Percentiles rank a stretch among this genome's conserved stretches.
Evolutionary conservation across 2,888 invertebrate species (phyloP).

Genomic region (Marasmarcha lunaedactyla): DNA sequence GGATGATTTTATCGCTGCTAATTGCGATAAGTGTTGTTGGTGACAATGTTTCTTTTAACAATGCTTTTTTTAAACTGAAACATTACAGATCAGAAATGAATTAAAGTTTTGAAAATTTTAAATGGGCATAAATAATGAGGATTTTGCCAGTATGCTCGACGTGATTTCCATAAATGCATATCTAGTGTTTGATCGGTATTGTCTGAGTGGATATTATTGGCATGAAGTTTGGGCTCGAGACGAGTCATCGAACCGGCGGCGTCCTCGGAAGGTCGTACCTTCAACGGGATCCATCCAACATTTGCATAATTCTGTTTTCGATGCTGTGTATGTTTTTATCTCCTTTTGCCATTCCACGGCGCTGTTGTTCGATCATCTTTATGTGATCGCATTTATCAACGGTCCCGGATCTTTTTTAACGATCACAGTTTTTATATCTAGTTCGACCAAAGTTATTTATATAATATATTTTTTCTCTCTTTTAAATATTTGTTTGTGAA

Average conservation of each 20-base stretch:
- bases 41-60: no score
- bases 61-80: no score
- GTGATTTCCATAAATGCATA: no score
- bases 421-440: neutral
- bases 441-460: neutral
- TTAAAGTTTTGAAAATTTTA: no score
- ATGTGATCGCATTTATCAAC: conserved; percentile 15
- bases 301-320: conserved; percentile 11
- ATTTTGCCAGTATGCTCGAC: no score
- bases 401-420: conserved; percentile 24
- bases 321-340: conserved; percentile 3
- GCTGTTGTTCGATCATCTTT: conserved; percentile 10
- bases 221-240: conserved; percentile 1
- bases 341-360: neutral
- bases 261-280: conserved; percentile 12
- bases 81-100: no score
- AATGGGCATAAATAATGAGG: no score
- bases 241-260: conserved; percentile 6
- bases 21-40: no score
- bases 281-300: conserved; percentile 6
- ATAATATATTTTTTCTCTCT: no score
- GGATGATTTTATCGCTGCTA: no score
- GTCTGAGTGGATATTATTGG: neutral
- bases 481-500: no score
- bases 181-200: neutral